Evolutionary conservation across 2,113 vertebrate genomes (phyloP).

Genomic region (Crotalus horridus): DNA sequence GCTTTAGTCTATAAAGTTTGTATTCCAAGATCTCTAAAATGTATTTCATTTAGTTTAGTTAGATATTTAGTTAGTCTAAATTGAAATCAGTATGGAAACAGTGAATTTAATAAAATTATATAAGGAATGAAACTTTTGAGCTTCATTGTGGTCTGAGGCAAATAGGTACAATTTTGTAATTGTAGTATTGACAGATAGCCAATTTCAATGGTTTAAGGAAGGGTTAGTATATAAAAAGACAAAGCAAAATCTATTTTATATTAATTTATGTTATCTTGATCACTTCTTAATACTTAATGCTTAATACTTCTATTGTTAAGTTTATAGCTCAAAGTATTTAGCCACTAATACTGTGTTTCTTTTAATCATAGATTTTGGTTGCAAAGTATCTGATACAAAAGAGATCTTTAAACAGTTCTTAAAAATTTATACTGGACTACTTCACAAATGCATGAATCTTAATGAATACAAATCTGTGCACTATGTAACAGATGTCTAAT

Average conservation of each 20-base stretch:
- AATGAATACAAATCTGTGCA: not conserved
- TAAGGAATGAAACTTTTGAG: not conserved
- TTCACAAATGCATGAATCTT: not conserved
- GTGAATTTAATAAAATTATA: not conserved
- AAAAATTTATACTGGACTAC: not conserved
- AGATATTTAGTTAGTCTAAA: conserved; percentile 6
- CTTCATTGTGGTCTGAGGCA: not conserved
- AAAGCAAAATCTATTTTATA: not conserved
- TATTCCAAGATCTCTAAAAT: conserved; percentile 21
- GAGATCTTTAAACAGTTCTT: not conserved
- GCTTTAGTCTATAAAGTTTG: not conserved
- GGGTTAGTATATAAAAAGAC: not conserved
- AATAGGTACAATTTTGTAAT: not conserved
- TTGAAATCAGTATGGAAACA: conserved; percentile 43
- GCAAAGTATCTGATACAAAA: not conserved
- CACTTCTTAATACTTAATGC: not conserved
- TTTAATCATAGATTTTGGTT: not conserved
- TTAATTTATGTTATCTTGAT: not conserved
- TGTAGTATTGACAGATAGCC: not conserved
- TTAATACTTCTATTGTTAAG: not conserved
- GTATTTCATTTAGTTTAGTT: not conserved
- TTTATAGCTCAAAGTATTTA: not conserved
- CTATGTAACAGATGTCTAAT: not conserved
- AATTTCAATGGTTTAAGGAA: not conserved
- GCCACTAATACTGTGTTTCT: not conserved